Base-by-base conservation (phyloP, 1,140 invertebrate genomes). In the Caenorhabditis latens region DNA sequence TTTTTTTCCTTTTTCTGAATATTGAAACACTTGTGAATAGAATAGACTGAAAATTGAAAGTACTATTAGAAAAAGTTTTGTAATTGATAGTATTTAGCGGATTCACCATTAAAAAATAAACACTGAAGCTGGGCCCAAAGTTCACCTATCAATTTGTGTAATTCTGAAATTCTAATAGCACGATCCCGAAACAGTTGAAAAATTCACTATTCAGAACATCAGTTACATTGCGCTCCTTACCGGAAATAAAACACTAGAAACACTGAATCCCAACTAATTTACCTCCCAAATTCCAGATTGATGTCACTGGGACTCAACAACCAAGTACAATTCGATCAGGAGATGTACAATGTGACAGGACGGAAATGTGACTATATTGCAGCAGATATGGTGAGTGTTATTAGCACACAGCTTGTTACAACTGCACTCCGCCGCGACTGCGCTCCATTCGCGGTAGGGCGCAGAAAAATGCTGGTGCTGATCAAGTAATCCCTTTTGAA, bases 251-350 rank as follows among this genome's bases (percentile, higher is more conserved):
- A 50, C 1, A 50, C 50, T 50, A 11, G 8, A 50, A 50, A 50
- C 8, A 50, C 50, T 11, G 50, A 50, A 50, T 50, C 13, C 13
- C 48, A 13, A 50, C 4, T 11, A 50, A 50, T 11, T 50, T 50
- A 2, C 14, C 0, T 50, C 0, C 50, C 50, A 43, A n/a, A 19
- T 79, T 79, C 11, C 46, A 79, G 71, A 24, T 53, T 79, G 53
- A 79, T 79, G 46, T 79, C 71, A 24, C 46, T 79, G 11, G 71
- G 71, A 11, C 71, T 79, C 2, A 79, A 79, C 24, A 79, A 79
- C 24, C 71, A 79, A 53, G 71, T 79, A n/a, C 13, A 46, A 1
- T 79, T 24, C 50, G 71, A 79, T 50, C 19, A 21, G 1, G 71
- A 79, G 13, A 79, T 79, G 14, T 79, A 79, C 40, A 79, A 79